These are phyloP conservation scores for Crotalus viridis DNA, from an alignment of 2,113 vertebrate genomes.

Conservation along the genomic window DNA sequence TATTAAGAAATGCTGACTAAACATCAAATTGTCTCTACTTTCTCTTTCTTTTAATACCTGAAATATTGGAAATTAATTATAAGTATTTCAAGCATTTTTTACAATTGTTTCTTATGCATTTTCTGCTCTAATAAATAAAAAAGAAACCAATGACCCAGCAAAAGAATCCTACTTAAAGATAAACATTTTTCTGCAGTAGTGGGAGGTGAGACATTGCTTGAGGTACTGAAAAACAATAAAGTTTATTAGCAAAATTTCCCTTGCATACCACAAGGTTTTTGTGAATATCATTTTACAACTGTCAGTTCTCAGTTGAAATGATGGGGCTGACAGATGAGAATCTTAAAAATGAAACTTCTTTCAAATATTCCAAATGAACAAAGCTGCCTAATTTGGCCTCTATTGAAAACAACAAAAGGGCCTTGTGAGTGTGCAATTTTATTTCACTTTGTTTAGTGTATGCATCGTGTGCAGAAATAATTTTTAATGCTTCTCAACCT, in stretches of 20 bases:
- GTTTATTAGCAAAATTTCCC: constrained; percentile 66
- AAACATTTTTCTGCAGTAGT: constrained; percentile 36
- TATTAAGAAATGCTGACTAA: neutral
- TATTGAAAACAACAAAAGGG: constrained; percentile 68
- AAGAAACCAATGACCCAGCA: constrained; percentile 44
- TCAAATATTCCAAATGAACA: constrained; percentile 72
- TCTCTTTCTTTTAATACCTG: constrained; percentile 12
- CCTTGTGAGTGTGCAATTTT: constrained; percentile 66
- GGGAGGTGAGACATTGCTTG: constrained; percentile 31
- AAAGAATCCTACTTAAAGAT: constrained; percentile 55
- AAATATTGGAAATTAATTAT: constrained; percentile 1
- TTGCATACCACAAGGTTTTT: constrained; percentile 49
- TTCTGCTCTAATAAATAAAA: constrained; percentile 49
- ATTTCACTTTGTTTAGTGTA: constrained; percentile 57
- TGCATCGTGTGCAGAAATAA: constrained; percentile 66
- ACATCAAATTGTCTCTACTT: neutral
- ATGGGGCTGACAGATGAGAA: constrained; percentile 70
- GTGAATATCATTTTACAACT: constrained; percentile 63
- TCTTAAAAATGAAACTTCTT: constrained; percentile 72
- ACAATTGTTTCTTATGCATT: constrained; percentile 19
- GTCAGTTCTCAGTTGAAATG: constrained; percentile 71
- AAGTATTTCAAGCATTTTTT: constrained; percentile 29
- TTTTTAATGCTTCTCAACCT: constrained; percentile 69
- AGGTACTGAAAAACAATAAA: constrained; percentile 50
- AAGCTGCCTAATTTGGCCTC: constrained; percentile 69